Conservation (phyloP, 2,113 vertebrate genomes). For the Labeo catla region DNA sequence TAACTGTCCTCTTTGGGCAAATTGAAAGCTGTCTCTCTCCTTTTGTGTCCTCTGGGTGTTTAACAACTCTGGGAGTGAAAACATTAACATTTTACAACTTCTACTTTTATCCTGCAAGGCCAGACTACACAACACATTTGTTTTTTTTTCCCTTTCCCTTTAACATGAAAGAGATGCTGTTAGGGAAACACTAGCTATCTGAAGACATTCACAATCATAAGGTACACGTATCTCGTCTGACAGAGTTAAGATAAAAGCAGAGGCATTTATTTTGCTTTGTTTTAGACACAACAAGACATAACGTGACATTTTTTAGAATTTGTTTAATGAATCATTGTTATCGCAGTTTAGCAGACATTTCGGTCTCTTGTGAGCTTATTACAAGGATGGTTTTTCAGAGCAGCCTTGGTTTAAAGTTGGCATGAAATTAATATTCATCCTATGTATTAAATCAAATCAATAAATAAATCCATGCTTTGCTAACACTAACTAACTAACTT, state of each 20-base stretch:
- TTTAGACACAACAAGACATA: background rate
- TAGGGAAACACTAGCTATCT: background rate
- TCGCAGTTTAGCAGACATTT: background rate
- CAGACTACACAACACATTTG: slow-evolving; percentile 15
- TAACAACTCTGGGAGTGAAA: slow-evolving; percentile 5
- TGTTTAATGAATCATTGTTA: background rate
- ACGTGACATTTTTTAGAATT: background rate
- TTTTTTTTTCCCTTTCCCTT: background rate
- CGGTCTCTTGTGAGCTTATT: background rate
- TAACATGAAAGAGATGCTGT: background rate
- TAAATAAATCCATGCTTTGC: background rate
- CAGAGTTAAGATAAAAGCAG: background rate
- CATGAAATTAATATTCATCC: background rate
- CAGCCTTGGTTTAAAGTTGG: background rate
- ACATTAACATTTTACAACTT: slow-evolving; percentile 34
- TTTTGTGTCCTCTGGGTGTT: slow-evolving; percentile 17
- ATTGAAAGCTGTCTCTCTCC: slow-evolving; percentile 26
- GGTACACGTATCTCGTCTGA: background rate
- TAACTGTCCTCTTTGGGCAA: slow-evolving; percentile 13
- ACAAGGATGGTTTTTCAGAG: background rate
- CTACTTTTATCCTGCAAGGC: background rate
- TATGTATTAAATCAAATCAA: background rate
- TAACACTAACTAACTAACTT: too few relatives aligned
- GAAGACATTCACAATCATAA: background rate
- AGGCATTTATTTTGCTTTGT: background rate